A percentile compares a stretch with the other conserved stretches of the same genome.
Evolutionary conservation across 2,888 invertebrate species (phyloP).

Genomic region (Orthosia cruda): DNA sequence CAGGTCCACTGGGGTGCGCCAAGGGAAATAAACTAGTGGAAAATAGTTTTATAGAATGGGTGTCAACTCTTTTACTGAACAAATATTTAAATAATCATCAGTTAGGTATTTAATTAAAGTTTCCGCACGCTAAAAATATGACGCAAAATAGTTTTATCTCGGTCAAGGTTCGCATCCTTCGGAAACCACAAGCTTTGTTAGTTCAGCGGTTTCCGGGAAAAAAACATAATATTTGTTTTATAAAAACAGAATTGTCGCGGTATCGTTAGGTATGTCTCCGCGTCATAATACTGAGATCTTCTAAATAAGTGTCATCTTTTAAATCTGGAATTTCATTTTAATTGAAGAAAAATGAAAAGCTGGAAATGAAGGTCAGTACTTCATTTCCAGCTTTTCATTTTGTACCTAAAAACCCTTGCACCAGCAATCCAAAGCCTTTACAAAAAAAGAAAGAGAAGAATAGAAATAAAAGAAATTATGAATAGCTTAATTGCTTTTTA

Average conservation of each 20-base stretch:
- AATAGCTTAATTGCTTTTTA: background rate
- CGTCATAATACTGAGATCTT: background rate
- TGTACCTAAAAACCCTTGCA: no score
- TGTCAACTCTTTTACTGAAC: background rate
- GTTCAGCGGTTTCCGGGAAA: constrained; percentile 66
- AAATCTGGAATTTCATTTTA: no score
- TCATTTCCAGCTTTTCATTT: no score
- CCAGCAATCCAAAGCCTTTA: no score
- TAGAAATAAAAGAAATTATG: no score
- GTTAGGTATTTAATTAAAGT: background rate
- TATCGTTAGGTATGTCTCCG: background rate
- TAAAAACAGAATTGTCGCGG: constrained; percentile 45
- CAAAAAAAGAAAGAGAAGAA: no score
- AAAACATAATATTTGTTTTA: constrained; percentile 61
- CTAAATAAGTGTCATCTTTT: background rate
- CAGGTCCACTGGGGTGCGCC: no score
- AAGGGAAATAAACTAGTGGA: no score
- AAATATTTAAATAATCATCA: constrained; percentile 9
- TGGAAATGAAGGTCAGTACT: no score
- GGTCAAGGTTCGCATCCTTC: constrained; percentile 50
- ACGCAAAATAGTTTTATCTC: constrained; percentile 34
- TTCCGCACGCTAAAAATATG: constrained; percentile 30
- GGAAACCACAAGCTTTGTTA: constrained; percentile 64
- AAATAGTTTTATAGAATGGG: no score
- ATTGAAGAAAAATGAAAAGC: background rate